phyloP scores from a whole-genome alignment of 2,113 vertebrate species.

The Silurus meridionalis region DNA sequence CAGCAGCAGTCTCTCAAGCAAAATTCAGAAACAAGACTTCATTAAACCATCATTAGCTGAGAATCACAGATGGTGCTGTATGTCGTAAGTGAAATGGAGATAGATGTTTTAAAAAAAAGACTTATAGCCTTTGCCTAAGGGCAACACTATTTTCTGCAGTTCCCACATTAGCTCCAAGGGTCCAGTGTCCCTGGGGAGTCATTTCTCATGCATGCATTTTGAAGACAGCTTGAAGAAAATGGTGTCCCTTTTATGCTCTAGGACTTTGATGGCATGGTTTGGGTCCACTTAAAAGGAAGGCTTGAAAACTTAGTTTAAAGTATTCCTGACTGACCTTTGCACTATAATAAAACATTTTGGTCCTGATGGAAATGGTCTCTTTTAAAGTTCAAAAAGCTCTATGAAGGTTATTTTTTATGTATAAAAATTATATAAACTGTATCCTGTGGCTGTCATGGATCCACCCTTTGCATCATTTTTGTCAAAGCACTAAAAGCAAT shows the following conservation, averaged over 20 bases:
- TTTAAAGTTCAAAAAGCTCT: background rate
- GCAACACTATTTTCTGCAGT: background rate
- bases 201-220: conserved; percentile 18
- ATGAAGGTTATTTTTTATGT: background rate
- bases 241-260: background rate
- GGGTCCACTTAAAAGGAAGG: background rate
- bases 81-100: conserved; percentile 30
- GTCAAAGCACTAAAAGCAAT: background rate
- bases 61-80: conserved; percentile 43
- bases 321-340: background rate
- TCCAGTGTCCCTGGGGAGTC: background rate
- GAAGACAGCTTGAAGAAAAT: conserved; percentile 18
- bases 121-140: conserved; percentile 18
- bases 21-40: conserved; percentile 9
- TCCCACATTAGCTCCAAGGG: conserved; percentile 1
- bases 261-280: background rate
- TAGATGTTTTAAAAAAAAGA: conserved; percentile 19
- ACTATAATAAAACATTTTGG: background rate
- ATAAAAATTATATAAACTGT: background rate
- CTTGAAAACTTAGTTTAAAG: background rate
- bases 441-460: background rate
- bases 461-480: background rate
- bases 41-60: conserved; percentile 32
- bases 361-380: background rate
- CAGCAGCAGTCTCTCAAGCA: background rate